phyloP scores from a whole-genome alignment of 2,797 vertebrate genomes.

The Decapterus maruadsi region DNA sequence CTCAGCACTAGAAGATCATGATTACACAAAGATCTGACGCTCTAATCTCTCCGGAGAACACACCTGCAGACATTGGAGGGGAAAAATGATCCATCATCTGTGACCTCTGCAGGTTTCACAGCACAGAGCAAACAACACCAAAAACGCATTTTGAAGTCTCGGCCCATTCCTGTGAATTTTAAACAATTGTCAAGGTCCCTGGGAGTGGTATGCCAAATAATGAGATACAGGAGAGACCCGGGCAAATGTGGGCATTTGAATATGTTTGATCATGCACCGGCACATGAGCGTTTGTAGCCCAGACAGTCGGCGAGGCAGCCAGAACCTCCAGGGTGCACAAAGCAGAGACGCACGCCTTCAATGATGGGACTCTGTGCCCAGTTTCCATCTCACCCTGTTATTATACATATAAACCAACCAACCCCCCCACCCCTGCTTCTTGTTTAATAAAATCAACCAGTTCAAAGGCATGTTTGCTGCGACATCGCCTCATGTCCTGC shows the following conservation, averaged over 20 bases:
- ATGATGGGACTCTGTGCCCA: not conserved
- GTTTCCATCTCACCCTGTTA: slow-evolving; percentile 13
- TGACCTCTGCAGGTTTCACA: slow-evolving; percentile 41
- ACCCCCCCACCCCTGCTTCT: not conserved
- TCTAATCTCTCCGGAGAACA: not conserved
- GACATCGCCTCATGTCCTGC: slow-evolving; percentile 21
- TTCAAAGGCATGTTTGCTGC: slow-evolving; percentile 53
- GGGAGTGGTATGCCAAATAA: slow-evolving; percentile 41
- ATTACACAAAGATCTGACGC: slow-evolving; percentile 8
- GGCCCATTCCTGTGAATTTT: slow-evolving; percentile 48
- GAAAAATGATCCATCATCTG: slow-evolving; percentile 17
- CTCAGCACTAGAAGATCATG: not conserved
- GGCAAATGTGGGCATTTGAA: slow-evolving; percentile 61
- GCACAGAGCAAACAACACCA: slow-evolving; percentile 14
- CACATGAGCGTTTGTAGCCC: slow-evolving; percentile 47
- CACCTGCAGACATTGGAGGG: slow-evolving; percentile 10
- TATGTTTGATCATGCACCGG: slow-evolving; percentile 68
- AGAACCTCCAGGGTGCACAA: slow-evolving; percentile 47
- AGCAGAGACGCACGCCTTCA: slow-evolving; percentile 24
- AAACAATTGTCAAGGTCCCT: slow-evolving; percentile 63
- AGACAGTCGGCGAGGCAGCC: slow-evolving; percentile 24
- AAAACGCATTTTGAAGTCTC: slow-evolving; percentile 24
- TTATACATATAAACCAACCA: slow-evolving; percentile 21
- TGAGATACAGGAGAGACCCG: slow-evolving; percentile 60
- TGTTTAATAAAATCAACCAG: slow-evolving; percentile 32